These are phyloP conservation scores for Ochotona princeps DNA, from an alignment of 2,113 vertebrate species.

Conservation along the genomic window DNA sequence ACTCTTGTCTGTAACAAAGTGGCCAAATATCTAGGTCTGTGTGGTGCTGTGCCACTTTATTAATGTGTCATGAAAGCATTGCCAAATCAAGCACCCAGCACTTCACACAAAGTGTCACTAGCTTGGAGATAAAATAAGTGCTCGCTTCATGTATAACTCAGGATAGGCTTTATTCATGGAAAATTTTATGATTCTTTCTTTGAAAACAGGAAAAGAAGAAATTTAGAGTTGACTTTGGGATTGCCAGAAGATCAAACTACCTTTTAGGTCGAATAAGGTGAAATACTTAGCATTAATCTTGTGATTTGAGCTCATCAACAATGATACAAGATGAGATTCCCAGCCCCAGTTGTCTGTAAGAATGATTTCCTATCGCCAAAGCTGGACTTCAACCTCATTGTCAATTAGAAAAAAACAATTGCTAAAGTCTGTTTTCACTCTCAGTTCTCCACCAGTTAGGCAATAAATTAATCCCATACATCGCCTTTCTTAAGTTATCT, in stretches of 20 bases:
- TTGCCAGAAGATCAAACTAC: slow-evolving; percentile 19
- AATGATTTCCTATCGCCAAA: slow-evolving; percentile 64
- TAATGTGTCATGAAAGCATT: neutral
- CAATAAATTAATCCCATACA: slow-evolving; percentile 61
- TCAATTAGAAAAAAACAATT: slow-evolving; percentile 57
- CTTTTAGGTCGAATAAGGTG: slow-evolving; percentile 43
- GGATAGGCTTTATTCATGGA: neutral
- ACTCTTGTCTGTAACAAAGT: neutral
- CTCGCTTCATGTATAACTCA: neutral
- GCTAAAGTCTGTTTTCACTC: slow-evolving; percentile 50
- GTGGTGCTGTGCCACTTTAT: neutral
- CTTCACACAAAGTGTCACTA: neutral
- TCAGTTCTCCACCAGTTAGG: slow-evolving; percentile 58
- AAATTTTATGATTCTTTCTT: neutral
- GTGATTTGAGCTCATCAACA: slow-evolving; percentile 27
- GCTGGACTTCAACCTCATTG: slow-evolving; percentile 44
- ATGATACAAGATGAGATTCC: slow-evolving; percentile 36
- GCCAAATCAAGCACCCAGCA: neutral
- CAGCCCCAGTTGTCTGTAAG: slow-evolving; percentile 45
- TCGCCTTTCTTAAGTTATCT: slow-evolving; percentile 65
- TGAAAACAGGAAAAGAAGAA: neutral
- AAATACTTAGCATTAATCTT: slow-evolving; percentile 9
- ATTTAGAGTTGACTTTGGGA: neutral
- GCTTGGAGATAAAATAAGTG: neutral
- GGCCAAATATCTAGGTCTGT: neutral